Base-by-base conservation (phyloP, 2,888 invertebrate genomes). In the Lapara coniferarum region DNA sequence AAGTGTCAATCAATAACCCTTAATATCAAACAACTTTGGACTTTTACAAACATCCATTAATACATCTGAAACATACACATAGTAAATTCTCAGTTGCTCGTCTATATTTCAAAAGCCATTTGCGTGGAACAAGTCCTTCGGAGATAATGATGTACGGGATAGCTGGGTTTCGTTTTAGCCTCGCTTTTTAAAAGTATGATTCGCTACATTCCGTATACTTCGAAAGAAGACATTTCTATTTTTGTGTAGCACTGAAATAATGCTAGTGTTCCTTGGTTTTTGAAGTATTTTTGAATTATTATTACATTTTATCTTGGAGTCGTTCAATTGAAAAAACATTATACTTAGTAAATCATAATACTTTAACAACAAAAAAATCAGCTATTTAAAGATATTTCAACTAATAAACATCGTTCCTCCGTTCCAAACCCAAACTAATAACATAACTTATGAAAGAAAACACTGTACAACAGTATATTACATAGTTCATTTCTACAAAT, bases 21-120 rank as follows among this genome's bases (percentile, higher is more conserved):
- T 25, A 12, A 10, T 6, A 25, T 56, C 56, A 55, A 16, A 46
- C 16, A 59, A 59, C 46, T 59, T 59, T 59, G 16, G 5, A 46
- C 46, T 56, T 19, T 25, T 4, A n/a, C 10, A 55, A 25, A 56
- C 19, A 19, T 19, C 46, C 49, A 46, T 59, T 16, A 59, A 25
- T 25, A 30, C 25, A 25, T n/a, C 10, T 44, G 59, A 59, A 59
- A 16, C 16, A 46, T 46, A 46, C 13, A 16, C 46, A 8, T 13
- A 49, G 46, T 46, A 63, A 46, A 63, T 63, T 49, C 8, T 63
- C 19, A 19, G 63, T 49, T 16, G 19, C 46, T 63, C 63, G 46
- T 63, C 49, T 49, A 49, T 63, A 63, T 25, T 63, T 49, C 63
- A 13, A 49, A 63, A 63, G 49, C 63, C 19, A 49, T 63, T 63